A percentile compares a stretch with the other conserved stretches of the same genome.
These are phyloP conservation scores for Goniozus legneri DNA, from an alignment of 1,140 invertebrate genomes.

Conservation along the genomic window DNA sequence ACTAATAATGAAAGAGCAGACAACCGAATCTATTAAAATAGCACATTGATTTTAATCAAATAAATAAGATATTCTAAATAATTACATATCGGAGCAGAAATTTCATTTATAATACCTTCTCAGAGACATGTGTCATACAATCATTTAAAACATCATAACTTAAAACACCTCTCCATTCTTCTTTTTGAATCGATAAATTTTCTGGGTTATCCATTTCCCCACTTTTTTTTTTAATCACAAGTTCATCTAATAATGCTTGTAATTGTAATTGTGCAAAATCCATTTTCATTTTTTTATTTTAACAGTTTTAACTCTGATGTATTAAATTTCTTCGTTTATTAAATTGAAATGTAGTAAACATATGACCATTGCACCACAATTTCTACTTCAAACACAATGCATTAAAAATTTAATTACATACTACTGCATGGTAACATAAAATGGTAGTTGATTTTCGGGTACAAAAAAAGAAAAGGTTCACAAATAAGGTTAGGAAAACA, in stretches of 20 bases:
- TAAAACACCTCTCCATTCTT: conserved; percentile 43
- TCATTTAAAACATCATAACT: conserved; percentile 37
- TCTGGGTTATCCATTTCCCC: conserved; percentile 31
- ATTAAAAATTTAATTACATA: too few species aligned
- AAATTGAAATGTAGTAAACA: too few species aligned
- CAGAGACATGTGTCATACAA: conserved; percentile 42
- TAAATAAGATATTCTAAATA: not conserved
- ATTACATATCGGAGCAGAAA: conserved; percentile 1
- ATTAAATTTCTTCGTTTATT: too few species aligned
- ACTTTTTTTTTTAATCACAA: conserved; percentile 25
- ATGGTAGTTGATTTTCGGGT: too few species aligned
- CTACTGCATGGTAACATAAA: too few species aligned
- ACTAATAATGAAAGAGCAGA: conserved; percentile 65
- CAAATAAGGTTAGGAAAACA: too few species aligned
- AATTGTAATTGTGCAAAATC: not conserved
- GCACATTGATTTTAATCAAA: conserved; percentile 4
- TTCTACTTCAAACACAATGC: too few species aligned
- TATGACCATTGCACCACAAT: too few species aligned
- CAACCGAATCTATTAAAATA: conserved; percentile 45
- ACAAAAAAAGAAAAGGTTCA: too few species aligned
- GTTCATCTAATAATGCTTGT: conserved; percentile 3
- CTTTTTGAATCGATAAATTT: conserved; percentile 12
- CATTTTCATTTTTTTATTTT: not conserved
- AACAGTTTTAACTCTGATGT: not conserved
- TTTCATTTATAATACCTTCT: conserved; percentile 39